phyloP scores from a whole-genome alignment of 2,888 invertebrate genomes.

The Xylota segnis region DNA sequence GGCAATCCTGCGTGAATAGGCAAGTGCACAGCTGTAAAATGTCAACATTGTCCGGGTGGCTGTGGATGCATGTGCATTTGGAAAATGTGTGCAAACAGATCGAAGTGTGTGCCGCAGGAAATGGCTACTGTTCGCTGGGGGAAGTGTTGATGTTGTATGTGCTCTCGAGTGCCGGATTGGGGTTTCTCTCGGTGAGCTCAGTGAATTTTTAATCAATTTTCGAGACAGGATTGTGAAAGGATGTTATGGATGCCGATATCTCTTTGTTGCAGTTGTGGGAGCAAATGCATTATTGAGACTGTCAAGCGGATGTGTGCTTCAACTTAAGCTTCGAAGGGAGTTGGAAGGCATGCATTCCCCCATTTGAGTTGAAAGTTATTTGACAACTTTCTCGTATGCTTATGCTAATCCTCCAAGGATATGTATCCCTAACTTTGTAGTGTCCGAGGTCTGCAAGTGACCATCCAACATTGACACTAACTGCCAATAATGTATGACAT shows the following conservation, averaged over 20 bases:
- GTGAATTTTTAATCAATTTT: not conserved
- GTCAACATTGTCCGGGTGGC: constrained; percentile 49
- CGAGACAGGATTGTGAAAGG: not conserved
- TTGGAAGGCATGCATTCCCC: no score
- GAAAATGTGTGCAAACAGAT: constrained; percentile 4
- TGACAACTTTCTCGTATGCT: no score
- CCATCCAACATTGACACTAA: constrained; percentile 15
- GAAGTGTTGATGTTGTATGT: constrained; percentile 24
- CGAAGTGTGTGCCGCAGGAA: not conserved
- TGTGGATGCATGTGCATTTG: not conserved
- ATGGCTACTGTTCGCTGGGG: not conserved
- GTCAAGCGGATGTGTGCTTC: not conserved
- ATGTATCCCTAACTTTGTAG: no score
- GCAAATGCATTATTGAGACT: not conserved
- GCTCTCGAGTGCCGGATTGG: not conserved
- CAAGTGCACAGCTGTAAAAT: constrained; percentile 59
- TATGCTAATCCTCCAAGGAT: no score
- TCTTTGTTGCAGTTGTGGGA: not conserved
- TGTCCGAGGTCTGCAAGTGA: not conserved
- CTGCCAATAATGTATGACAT: constrained; percentile 19
- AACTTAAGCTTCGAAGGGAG: no score
- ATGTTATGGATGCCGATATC: not conserved
- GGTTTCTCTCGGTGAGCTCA: not conserved
- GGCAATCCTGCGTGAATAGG: constrained; percentile 45
- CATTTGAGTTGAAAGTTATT: no score